Base-by-base conservation (phyloP, 2,888 invertebrate species). In the Thumatha senex region DNA sequence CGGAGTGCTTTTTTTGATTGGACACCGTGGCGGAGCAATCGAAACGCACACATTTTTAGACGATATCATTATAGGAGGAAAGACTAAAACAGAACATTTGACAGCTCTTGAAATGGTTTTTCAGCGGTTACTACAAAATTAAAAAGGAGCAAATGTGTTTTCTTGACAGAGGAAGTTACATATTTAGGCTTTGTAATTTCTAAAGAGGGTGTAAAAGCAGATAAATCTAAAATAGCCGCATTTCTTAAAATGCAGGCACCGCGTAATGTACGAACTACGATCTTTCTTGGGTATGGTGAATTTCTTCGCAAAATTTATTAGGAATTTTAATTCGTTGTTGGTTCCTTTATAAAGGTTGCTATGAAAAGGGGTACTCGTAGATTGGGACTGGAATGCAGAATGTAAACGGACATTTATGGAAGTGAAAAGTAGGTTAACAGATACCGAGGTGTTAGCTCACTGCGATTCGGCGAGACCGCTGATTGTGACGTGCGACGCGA, bases 401-500 rank as follows among this genome's bases (percentile, higher is more conserved):
- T 44, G 46, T 35, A 31, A 55, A 10, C n/a, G 13, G 8, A 43
- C 55, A 1, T 64, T 68, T 42, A 11, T 7, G 7, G 18, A 55
- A 12, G 43, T 62, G n/a, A 15, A 70, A 43, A 29, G 24, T 24
- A 15, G 3, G 12, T 24, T 24, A 29, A 24, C 38, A 11, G 13
- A 35, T n/a, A 30, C 34, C 5, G 9, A 36, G 1, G 36, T 48
- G 5, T 30, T 48, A 14, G 55, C 58, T 1, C 61, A 67, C 42
- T 68, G 62, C 33, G 57, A 65, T 33, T 57, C 57, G 1, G 45
- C 39, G n/a, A 53, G 52, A 18, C 51, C 50, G 0, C 10, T 59
- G 2, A 18, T 66, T 0, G 12, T 70, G 30, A 69, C 64, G 1
- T 62, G 65, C 15, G 70, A 70, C 44, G 63, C 56, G 7, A 63